A percentile compares a stretch with the other conserved stretches of the same genome.
Conservation (phyloP, 2,113 vertebrate species). For the Malurus elegans region DNA sequence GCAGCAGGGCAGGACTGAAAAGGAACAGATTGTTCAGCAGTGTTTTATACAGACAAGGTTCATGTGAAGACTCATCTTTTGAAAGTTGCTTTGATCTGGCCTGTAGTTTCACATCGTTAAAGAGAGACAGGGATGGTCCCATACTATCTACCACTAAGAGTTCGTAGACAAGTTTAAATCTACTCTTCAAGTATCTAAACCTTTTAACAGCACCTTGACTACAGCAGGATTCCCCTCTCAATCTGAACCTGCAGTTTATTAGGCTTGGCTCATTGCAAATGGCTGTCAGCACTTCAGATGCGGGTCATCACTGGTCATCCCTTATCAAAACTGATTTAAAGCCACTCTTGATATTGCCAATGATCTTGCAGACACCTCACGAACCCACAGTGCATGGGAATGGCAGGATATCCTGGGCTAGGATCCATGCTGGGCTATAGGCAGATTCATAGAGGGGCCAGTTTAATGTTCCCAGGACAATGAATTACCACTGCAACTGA, state of each 20-base stretch:
- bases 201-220: neutral
- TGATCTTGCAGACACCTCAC: neutral
- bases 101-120: neutral
- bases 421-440: neutral
- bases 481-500: neutral
- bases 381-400: neutral
- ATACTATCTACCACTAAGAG: neutral
- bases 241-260: neutral
- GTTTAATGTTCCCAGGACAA: neutral
- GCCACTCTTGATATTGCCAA: neutral
- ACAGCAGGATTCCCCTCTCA: neutral
- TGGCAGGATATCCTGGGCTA: neutral
- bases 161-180: neutral
- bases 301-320: neutral
- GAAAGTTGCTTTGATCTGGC: neutral
- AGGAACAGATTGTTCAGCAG: neutral
- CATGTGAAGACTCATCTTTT: neutral
- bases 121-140: neutral
- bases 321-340: neutral
- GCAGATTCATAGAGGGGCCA: neutral
- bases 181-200: neutral
- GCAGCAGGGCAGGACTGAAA: conserved; percentile 80
- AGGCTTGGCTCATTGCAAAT: neutral
- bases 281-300: neutral
- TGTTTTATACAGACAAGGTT: neutral